A percentile compares a stretch with the other conserved stretches of the same genome.
phyloP scores from a whole-genome alignment of 2,888 invertebrate species.

The Sclerodermus sp. region DNA sequence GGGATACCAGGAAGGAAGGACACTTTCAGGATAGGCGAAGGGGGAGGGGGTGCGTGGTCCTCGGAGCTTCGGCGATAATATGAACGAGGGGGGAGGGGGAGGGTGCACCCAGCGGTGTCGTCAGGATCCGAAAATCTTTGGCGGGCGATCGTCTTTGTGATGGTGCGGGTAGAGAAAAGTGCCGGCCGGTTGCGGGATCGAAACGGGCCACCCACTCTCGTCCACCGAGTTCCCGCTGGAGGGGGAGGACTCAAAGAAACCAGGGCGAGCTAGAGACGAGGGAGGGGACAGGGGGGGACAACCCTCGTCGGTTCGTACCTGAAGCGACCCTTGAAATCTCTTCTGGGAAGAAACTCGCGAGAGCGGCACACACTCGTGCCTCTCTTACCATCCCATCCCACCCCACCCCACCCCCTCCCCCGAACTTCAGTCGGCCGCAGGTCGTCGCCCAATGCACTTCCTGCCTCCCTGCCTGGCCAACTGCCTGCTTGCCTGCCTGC shows the following conservation, averaged over 20 bases:
- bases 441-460: constrained; percentile 36
- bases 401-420: neutral
- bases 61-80: too few relatives aligned
- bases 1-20: neutral
- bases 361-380: too few relatives aligned
- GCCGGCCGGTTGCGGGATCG: too few relatives aligned
- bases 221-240: too few relatives aligned
- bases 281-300: constrained; percentile 21
- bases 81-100: too few relatives aligned
- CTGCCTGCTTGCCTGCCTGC: neutral
- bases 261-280: constrained; percentile 15
- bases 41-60: neutral
- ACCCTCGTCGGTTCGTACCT: constrained; percentile 42
- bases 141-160: too few relatives aligned
- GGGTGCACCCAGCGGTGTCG: too few relatives aligned
- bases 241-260: constrained; percentile 4
- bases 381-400: too few relatives aligned
- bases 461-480: constrained; percentile 6
- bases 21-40: neutral
- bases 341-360: constrained; percentile 38
- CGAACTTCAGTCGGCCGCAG: constrained; percentile 37
- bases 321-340: constrained; percentile 47
- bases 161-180: too few relatives aligned
- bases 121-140: too few relatives aligned
- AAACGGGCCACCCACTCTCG: too few relatives aligned